Percentiles rank a stretch among this genome's conserved stretches.
These are phyloP conservation scores for Pao palembangensis DNA, from an alignment of 2,113 vertebrate species.

Conservation along the genomic window DNA sequence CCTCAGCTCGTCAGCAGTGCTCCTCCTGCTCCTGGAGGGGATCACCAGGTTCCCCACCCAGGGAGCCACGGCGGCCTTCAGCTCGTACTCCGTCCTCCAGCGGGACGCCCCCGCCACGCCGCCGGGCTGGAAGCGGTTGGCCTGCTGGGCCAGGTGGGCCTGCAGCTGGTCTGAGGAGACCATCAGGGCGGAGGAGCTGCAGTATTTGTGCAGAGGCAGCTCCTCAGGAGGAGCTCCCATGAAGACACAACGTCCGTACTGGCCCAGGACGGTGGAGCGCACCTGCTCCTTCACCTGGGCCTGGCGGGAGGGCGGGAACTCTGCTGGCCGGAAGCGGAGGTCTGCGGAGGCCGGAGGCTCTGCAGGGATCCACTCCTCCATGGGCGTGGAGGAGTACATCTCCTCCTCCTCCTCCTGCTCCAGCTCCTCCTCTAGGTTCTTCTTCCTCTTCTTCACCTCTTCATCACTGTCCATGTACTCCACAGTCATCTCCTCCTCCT, in stretches of 20 bases:
- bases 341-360: neutral
- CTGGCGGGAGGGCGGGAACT: neutral
- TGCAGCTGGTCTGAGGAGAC: constrained; percentile 30
- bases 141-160: neutral
- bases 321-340: constrained; percentile 25
- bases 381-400: constrained; percentile 41
- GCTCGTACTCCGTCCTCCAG: constrained; percentile 46
- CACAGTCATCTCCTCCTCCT: constrained; percentile 26
- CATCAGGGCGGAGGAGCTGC: constrained; percentile 38
- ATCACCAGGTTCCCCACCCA: constrained; percentile 83
- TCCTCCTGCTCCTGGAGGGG: neutral
- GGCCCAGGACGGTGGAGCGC: constrained; percentile 52
- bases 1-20: constrained; percentile 62
- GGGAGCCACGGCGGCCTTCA: constrained; percentile 76
- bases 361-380: constrained; percentile 80
- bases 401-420: constrained; percentile 6
- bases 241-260: constrained; percentile 23
- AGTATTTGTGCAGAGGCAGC: constrained; percentile 8
- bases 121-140: neutral
- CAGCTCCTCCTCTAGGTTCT: neutral
- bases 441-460: constrained; percentile 16
- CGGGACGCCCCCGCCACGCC: neutral
- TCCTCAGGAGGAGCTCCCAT: constrained; percentile 19
- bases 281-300: rapidly evolving
- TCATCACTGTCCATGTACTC: constrained; percentile 55